A percentile compares a stretch with the other conserved stretches of the same genome.
Evolutionary conservation across 2,113 vertebrate genomes (phyloP).

Genomic region (Chelonoidis abingdonii): DNA sequence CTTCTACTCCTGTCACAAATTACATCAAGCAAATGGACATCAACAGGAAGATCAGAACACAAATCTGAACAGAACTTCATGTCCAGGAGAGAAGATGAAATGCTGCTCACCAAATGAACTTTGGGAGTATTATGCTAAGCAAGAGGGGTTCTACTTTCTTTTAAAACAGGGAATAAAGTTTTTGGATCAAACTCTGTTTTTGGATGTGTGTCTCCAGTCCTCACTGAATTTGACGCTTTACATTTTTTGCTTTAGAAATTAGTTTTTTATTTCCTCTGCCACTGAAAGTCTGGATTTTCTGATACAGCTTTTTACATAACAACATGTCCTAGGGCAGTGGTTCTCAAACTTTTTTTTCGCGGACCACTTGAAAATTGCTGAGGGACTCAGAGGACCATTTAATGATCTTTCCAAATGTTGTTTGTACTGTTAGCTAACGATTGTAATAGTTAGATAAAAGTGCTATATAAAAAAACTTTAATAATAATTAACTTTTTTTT

Average conservation of each 20-base stretch:
- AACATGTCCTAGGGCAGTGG: not conserved
- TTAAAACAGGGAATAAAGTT: fast-evolving
- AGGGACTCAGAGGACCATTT: too few species aligned
- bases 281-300: not conserved
- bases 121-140: not conserved
- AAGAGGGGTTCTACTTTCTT: not conserved
- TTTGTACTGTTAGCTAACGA: too few species aligned
- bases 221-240: not conserved
- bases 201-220: not conserved
- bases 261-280: not conserved
- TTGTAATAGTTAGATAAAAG: too few species aligned
- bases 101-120: not conserved
- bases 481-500: too few species aligned
- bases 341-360: too few species aligned
- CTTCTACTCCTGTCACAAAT: not conserved
- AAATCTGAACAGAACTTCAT: not conserved
- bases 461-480: too few species aligned
- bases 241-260: not conserved
- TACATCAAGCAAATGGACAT: not conserved
- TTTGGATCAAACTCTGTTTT: not conserved
- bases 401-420: too few species aligned
- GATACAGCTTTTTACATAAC: not conserved
- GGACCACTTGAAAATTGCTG: too few species aligned
- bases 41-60: not conserved
- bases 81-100: not conserved